Evolutionary conservation across 2,888 invertebrate genomes (phyloP).

Genomic region (Melanostoma scalare): DNA sequence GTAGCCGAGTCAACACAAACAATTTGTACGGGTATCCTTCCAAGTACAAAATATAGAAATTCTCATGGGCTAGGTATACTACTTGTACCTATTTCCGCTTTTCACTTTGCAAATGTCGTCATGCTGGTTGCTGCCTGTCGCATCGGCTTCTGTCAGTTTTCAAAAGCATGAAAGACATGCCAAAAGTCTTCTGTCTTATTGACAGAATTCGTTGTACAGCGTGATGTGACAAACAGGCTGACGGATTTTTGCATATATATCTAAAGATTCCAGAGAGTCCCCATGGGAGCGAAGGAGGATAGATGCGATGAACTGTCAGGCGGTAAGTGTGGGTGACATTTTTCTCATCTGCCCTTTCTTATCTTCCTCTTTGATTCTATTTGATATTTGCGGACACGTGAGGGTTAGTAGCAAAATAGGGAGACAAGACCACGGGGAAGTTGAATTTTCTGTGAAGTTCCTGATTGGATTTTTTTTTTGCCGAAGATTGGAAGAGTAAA

Average conservation of each 20-base stretch:
- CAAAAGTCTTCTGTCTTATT: conserved; percentile 20
- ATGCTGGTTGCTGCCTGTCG: conserved; percentile 5
- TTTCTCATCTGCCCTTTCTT: not conserved
- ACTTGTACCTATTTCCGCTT: not conserved
- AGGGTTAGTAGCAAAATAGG: conserved; percentile 1
- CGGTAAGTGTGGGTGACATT: conserved; percentile 22
- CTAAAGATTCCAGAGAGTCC: conserved; percentile 6
- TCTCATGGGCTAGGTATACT: not conserved
- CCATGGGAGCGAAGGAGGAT: conserved; percentile 3
- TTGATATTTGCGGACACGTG: not conserved
- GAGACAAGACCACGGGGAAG: conserved; percentile 14
- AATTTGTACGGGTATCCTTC: conserved; percentile 12
- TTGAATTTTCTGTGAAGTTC: conserved; percentile 17
- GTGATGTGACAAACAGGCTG: conserved; percentile 9
- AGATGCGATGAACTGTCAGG: conserved; percentile 9
- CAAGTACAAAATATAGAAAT: conserved; percentile 15
- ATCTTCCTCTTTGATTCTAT: not conserved
- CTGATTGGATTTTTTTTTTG: conserved; percentile 1
- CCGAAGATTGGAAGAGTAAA: not conserved
- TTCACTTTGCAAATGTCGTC: conserved; percentile 1
- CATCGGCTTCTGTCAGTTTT: conserved; percentile 12
- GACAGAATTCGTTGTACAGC: conserved; percentile 11
- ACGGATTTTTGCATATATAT: conserved; percentile 11
- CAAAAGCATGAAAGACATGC: conserved; percentile 12
- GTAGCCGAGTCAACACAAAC: conserved; percentile 6